Conservation (phyloP, 2,113 vertebrate genomes). For the Tragelaphus scriptus region DNA sequence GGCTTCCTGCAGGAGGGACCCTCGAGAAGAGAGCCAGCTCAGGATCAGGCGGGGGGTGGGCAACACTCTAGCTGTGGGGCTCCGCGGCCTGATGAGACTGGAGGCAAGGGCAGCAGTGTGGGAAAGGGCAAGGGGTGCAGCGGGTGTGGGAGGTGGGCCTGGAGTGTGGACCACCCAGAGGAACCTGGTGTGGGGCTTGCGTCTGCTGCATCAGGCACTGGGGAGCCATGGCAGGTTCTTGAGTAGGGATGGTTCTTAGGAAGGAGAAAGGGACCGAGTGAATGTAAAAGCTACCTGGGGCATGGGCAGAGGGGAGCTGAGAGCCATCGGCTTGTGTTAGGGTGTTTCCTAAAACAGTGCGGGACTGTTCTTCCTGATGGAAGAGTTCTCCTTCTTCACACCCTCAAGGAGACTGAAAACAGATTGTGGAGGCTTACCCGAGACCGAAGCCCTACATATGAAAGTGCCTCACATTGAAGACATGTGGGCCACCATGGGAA, state of each 20-base stretch:
- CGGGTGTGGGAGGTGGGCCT: neutral
- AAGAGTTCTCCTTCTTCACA: neutral
- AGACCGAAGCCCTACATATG: neutral
- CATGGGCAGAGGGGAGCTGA: neutral
- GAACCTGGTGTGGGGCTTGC: neutral
- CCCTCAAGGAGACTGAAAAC: neutral
- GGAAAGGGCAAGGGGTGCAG: neutral
- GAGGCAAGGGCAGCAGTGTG: neutral
- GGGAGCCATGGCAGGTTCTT: neutral
- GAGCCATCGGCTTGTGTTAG: neutral
- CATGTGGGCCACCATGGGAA: fast-evolving
- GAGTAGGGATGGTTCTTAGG: neutral
- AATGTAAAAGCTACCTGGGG: neutral
- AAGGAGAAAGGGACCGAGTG: neutral
- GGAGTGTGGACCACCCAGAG: neutral
- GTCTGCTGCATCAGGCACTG: neutral
- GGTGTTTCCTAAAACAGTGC: neutral
- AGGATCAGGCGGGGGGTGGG: neutral
- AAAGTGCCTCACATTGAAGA: neutral
- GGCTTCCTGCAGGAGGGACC: neutral
- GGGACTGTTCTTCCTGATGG: neutral
- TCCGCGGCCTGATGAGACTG: neutral
- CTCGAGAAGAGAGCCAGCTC: neutral
- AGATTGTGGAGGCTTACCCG: neutral
- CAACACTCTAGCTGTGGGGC: neutral